Percentiles rank a stretch among this genome's conserved stretches.
These are phyloP conservation scores for Apotomis betuletana DNA, from an alignment of 2,888 invertebrate genomes.

Conservation along the genomic window DNA sequence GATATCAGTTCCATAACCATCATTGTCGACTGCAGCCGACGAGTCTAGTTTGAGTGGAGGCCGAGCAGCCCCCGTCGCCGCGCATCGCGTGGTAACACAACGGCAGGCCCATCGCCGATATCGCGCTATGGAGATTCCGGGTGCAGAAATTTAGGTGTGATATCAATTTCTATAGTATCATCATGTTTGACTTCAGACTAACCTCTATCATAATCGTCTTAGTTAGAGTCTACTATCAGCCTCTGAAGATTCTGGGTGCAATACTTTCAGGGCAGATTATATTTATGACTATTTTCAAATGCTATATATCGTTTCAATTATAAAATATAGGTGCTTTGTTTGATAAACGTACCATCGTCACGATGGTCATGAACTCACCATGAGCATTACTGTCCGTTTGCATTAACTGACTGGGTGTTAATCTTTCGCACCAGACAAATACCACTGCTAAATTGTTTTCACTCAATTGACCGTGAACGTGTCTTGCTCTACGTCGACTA, in stretches of 20 bases:
- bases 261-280: no score
- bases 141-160: slow-evolving; percentile 84
- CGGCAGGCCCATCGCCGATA: slow-evolving; percentile 85
- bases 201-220: no score
- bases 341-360: background rate
- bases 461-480: slow-evolving; percentile 31
- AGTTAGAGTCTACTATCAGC: no score
- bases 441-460: slow-evolving; percentile 27
- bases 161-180: background rate
- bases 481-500: slow-evolving; percentile 19
- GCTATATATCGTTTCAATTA: no score
- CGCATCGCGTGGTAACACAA: slow-evolving; percentile 91
- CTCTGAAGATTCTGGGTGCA: no score
- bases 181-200: no score
- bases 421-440: slow-evolving; percentile 18
- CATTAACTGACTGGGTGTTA: background rate
- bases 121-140: slow-evolving; percentile 82
- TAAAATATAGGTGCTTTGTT: background rate
- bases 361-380: background rate
- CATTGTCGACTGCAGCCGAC: slow-evolving; percentile 62
- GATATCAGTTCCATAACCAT: background rate
- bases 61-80: slow-evolving; percentile 90
- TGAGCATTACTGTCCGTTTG: background rate
- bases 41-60: slow-evolving; percentile 88
- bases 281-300: background rate